Evolutionary conservation across 2,888 invertebrate species (phyloP).

Genomic region (Phlogophora meticulosa): DNA sequence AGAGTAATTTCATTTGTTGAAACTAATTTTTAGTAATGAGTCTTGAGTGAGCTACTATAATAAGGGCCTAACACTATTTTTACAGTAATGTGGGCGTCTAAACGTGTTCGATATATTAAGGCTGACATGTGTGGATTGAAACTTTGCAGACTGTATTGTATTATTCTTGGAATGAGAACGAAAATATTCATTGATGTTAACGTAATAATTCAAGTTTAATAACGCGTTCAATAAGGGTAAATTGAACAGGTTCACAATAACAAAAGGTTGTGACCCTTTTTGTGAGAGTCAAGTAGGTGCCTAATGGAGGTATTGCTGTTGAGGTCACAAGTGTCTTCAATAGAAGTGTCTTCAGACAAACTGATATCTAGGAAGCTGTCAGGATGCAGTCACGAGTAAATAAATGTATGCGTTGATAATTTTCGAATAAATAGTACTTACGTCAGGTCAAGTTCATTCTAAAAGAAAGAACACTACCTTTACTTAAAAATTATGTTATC

Average conservation of each 20-base stretch:
- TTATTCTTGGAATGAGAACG: conserved; percentile 4
- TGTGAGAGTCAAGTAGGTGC: background rate
- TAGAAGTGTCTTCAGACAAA: background rate
- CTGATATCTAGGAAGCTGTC: conserved; percentile 15
- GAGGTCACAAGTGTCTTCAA: background rate
- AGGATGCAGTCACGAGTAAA: background rate
- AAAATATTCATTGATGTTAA: conserved; percentile 6
- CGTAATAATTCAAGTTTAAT: background rate
- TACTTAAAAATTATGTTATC: no score
- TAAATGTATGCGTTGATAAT: no score
- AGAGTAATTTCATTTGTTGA: no score
- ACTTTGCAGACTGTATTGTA: conserved; percentile 10
- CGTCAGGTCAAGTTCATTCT: no score
- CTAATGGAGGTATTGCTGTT: conserved; percentile 5
- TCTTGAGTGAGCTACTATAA: no score
- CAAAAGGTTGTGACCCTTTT: conserved; percentile 20
- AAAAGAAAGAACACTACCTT: no score
- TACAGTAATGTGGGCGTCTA: background rate
- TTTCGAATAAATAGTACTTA: no score
- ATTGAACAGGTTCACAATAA: conserved; percentile 15
- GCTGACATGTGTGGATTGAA: conserved; percentile 12
- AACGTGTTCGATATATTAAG: conserved; percentile 22
- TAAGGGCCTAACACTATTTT: conserved; percentile 4
- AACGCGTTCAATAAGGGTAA: conserved; percentile 9
- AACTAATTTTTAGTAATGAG: no score